Evolutionary conservation across 2,888 invertebrate genomes (phyloP).

Genomic region (Polia nebulosa): DNA sequence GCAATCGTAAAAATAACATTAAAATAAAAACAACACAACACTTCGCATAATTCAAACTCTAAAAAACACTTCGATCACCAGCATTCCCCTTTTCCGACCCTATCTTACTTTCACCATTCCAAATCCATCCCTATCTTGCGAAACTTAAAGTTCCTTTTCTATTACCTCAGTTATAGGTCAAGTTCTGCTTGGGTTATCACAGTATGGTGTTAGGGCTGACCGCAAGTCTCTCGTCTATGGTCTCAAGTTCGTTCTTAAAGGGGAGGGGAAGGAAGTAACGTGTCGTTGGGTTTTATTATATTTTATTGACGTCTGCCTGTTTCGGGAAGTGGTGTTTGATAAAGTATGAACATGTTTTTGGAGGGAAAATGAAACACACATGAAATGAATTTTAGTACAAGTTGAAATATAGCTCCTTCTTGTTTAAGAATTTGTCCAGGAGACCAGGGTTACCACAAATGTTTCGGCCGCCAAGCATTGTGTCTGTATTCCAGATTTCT

Average conservation of each 20-base stretch:
- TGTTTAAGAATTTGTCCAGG: too few species aligned
- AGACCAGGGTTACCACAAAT: too few species aligned
- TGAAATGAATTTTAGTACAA: neutral
- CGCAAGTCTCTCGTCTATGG: slow-evolving; percentile 72
- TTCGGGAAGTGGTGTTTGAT: slow-evolving; percentile 64
- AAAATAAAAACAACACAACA: slow-evolving; percentile 33
- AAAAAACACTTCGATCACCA: slow-evolving; percentile 40
- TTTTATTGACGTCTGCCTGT: slow-evolving; percentile 74
- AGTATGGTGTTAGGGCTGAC: slow-evolving; percentile 70
- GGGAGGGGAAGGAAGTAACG: slow-evolving; percentile 82
- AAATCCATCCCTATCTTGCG: slow-evolving; percentile 12
- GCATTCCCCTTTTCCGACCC: slow-evolving; percentile 40
- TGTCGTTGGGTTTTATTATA: slow-evolving; percentile 84
- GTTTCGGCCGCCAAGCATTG: neutral
- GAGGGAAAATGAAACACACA: neutral
- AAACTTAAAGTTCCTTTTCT: neutral
- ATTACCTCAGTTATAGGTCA: slow-evolving; percentile 36
- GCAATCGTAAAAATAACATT: slow-evolving; percentile 15
- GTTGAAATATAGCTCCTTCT: too few species aligned
- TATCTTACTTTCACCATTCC: neutral
- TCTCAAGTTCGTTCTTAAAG: slow-evolving; percentile 76
- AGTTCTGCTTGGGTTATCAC: slow-evolving; percentile 71
- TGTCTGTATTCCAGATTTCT: neutral
- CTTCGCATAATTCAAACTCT: slow-evolving; percentile 56
- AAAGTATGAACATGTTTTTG: slow-evolving; percentile 17